phyloP scores from a whole-genome alignment of 92 coral and sea anemone species.

The Blastomussa wellsi region DNA sequence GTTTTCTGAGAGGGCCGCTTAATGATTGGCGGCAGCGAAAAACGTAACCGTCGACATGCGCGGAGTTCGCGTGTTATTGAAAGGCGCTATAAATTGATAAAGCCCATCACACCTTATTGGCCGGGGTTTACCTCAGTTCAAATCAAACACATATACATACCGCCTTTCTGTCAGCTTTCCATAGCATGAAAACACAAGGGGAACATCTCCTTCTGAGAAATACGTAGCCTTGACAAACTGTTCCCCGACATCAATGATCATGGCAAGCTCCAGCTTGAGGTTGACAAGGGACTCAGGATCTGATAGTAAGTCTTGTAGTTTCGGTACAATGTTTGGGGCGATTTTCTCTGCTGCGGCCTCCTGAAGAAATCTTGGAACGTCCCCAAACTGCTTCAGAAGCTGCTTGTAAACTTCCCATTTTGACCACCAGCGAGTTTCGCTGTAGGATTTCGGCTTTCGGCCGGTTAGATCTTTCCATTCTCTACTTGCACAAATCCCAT shows the following conservation, averaged over 20 bases:
- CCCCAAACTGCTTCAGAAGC: too few species aligned
- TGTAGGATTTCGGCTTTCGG: constrained; percentile 50
- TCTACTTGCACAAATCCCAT: too few species aligned
- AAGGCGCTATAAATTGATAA: too few species aligned
- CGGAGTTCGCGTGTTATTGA: too few species aligned
- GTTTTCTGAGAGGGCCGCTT: too few species aligned
- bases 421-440: constrained; percentile 55
- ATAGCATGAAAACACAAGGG: constrained; percentile 63
- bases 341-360: constrained; percentile 56
- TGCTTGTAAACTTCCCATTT: too few species aligned
- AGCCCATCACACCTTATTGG: too few species aligned
- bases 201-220: constrained; percentile 50
- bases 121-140: too few species aligned
- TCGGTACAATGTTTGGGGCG: constrained; percentile 42
- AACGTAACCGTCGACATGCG: too few species aligned
- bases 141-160: too few species aligned
- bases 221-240: constrained; percentile 18
- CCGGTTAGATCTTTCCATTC: constrained; percentile 60
- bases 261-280: constrained; percentile 58
- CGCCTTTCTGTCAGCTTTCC: too few species aligned
- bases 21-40: too few species aligned
- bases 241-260: constrained; percentile 42
- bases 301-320: constrained; percentile 42
- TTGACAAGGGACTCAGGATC: constrained; percentile 51
- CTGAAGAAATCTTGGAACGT: constrained; percentile 53